Base-by-base conservation (phyloP, 37 sponge, comb jelly and placozoan genomes). In the Haliclona indistincta region DNA sequence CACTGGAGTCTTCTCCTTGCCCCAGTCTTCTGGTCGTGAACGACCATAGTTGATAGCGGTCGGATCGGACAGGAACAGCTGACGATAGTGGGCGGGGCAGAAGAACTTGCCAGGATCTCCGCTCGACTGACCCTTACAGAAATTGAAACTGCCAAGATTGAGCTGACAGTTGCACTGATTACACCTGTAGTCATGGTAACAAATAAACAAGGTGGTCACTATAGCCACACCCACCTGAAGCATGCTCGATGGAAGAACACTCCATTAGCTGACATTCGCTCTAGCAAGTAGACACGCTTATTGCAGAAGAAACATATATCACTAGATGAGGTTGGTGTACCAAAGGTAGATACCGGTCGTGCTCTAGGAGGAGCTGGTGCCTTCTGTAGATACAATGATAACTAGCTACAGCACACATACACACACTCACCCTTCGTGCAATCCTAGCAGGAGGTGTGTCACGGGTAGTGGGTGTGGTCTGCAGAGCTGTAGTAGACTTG, bases 31-130 rank as follows among this genome's bases (percentile, higher is more conserved):
- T 22, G 68, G 44, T 28, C 19, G 44, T 20, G 20, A 26, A 7
- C 68, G 19, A 43, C 22, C 42, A 42, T 67, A 43, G n/a, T 67
- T 67, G n/a, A 38, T 67, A 67, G 44, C 68, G 22, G 8, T 83
- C 10, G 94, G 94, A 52, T 93, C 89, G 55, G 94, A 89, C 64
- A 89, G 13, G 67, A 93, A 93, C 23, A 93, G 72, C 61, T 93
- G 94, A 30, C 80, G 74, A 56, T 83, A 93, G 65, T 94, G 95
- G 25, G 85, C 66, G 0, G 70, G 52, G 63, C 95, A 94, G 84
- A 84, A 94, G 43, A 94, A 90, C 78, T 87, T 90, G 11, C 91
- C 95, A 62, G 62, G 78, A 49, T 82, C 84, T 3, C 78, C 82
- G 2, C 68, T 85, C n/a, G n/a, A n/a, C 0, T 69, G 53, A 0